Conservation (phyloP, 2,888 invertebrate genomes). For the Thereva nobilitata region DNA sequence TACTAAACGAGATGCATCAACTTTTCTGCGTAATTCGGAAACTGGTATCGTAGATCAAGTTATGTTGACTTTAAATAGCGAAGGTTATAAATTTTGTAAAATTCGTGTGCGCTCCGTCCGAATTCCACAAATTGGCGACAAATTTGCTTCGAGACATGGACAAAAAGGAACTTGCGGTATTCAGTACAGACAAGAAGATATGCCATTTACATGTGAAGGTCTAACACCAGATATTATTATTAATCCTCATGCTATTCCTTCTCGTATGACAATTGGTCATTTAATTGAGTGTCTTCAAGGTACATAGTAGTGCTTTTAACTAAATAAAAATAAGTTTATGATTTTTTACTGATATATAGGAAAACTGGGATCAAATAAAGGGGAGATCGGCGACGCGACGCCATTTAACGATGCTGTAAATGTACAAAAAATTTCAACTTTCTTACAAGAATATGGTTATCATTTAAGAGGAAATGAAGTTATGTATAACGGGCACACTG, state of each 20-base stretch:
- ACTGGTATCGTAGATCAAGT: conserved; percentile 99
- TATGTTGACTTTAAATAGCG: conserved; percentile 96
- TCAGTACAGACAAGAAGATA: conserved; percentile 96
- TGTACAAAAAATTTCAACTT: conserved; percentile 97
- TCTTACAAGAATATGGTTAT: conserved; percentile 96
- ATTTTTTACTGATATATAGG: conserved; percentile 42
- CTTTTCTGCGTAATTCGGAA: conserved; percentile 98
- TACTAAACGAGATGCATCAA: conserved; percentile 94
- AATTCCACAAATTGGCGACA: conserved; percentile 99
- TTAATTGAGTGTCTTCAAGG: conserved; percentile 99
- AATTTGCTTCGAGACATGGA: conserved; percentile 98
- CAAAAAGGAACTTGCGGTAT: conserved; percentile 99
- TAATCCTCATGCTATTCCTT: conserved; percentile 99
- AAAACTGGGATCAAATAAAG: conserved; percentile 90
- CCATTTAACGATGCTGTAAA: conserved; percentile 99
- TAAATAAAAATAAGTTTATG: background rate
- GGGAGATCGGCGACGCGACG: conserved; percentile 99
- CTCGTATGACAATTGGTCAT: conserved; percentile 99
- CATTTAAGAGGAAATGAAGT: conserved; percentile 88
- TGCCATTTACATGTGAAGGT: conserved; percentile 96
- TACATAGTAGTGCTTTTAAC: conserved; percentile 7
- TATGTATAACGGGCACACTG: conserved; percentile 98
- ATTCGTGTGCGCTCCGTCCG: conserved; percentile 97
- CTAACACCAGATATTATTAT: conserved; percentile 98
- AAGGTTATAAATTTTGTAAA: conserved; percentile 99